These are phyloP conservation scores for Boloria selene DNA, from an alignment of 2,888 invertebrate species.

Conservation along the genomic window DNA sequence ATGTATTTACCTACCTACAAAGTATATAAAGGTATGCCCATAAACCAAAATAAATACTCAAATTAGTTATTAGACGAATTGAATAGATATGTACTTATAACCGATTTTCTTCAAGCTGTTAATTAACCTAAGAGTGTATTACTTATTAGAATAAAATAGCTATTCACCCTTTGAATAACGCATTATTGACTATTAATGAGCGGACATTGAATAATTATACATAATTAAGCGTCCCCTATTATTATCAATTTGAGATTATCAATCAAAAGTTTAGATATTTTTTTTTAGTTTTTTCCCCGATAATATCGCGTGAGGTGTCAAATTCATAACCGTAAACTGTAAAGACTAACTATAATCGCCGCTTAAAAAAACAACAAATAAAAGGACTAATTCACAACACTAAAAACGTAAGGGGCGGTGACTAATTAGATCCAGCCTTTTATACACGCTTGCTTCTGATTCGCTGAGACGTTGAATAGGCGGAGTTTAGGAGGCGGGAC, in stretches of 20 bases:
- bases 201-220: constrained; percentile 11
- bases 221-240: constrained; percentile 9
- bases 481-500: constrained; percentile 62
- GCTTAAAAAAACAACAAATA: constrained; percentile 67
- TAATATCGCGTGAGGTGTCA: constrained; percentile 70
- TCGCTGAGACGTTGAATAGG: constrained; percentile 62
- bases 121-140: not conserved
- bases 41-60: too few relatives aligned
- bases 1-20: too few relatives aligned
- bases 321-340: constrained; percentile 62
- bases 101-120: too few relatives aligned
- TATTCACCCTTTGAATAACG: not conserved
- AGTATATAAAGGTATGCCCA: too few relatives aligned
- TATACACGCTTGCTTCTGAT: constrained; percentile 51
- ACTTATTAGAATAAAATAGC: not conserved
- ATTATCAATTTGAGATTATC: constrained; percentile 35
- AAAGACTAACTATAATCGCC: constrained; percentile 50
- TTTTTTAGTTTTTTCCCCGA: constrained; percentile 35
- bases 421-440: constrained; percentile 55
- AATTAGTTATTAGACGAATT: too few relatives aligned
- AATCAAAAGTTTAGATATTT: constrained; percentile 29
- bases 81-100: too few relatives aligned
- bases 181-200: not conserved
- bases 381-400: constrained; percentile 73
- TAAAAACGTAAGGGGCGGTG: constrained; percentile 65